Conservation (phyloP, 2,113 vertebrate genomes). For the Crotalus tigris region DNA sequence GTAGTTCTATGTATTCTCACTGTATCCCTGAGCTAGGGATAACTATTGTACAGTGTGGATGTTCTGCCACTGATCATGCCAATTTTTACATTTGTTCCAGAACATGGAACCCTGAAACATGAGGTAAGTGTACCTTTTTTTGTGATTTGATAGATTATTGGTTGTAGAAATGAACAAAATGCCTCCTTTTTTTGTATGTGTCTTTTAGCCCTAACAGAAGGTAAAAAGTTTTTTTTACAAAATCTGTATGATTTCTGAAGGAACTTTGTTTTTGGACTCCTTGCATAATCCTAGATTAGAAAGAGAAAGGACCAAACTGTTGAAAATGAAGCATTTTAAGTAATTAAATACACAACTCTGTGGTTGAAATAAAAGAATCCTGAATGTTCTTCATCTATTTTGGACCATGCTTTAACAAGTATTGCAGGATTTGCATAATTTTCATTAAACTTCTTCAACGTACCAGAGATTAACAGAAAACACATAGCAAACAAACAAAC, state of each 20-base stretch:
- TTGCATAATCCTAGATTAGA: background rate
- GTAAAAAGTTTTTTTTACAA: background rate
- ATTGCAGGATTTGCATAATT: background rate
- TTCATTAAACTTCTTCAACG: background rate
- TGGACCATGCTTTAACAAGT: background rate
- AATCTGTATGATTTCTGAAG: background rate
- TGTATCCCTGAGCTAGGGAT: constrained; percentile 24
- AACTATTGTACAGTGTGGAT: background rate
- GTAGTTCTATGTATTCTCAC: constrained; percentile 32
- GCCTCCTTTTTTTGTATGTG: constrained; percentile 3
- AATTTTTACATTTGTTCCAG: constrained; percentile 87
- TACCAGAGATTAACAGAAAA: background rate
- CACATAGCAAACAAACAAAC: background rate
- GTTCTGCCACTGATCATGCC: constrained; percentile 69
- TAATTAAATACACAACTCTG: background rate
- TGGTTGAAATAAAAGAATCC: background rate
- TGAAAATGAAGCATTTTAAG: background rate
- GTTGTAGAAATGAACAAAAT: constrained; percentile 31
- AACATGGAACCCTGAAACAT: constrained; percentile 78
- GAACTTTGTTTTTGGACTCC: background rate
- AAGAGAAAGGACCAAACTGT: background rate
- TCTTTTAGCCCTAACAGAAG: background rate
- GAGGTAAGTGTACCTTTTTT: constrained; percentile 78
- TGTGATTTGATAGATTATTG: constrained; percentile 46
- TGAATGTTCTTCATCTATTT: background rate